Conservation (phyloP, 2,113 vertebrate genomes). For the Empidonax traillii region DNA sequence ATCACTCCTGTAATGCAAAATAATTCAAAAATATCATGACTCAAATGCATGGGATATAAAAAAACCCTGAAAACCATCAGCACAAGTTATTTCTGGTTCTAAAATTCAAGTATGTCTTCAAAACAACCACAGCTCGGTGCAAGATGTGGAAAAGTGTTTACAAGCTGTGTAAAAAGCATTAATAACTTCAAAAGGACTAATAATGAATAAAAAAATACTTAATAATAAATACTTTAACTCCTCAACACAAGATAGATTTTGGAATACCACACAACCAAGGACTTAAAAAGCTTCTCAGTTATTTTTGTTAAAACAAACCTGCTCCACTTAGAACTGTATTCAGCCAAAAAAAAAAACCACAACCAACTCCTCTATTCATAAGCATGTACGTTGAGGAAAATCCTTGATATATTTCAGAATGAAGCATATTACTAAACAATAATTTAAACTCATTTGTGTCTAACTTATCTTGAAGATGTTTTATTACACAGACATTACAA, state of each 20-base stretch:
- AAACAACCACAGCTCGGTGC: neutral
- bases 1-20: neutral
- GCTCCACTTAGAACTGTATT: neutral
- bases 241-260: neutral
- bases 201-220: neutral
- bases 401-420: neutral
- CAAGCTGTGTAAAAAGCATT: neutral
- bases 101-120: neutral
- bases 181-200: neutral
- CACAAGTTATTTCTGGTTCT: neutral
- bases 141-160: neutral
- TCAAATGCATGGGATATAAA: neutral
- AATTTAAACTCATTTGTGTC: neutral
- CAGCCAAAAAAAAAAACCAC: neutral
- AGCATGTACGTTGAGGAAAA: neutral
- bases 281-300: neutral
- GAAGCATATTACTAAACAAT: neutral
- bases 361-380: neutral
- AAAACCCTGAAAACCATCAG: rapidly evolving
- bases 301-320: neutral
- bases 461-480: neutral
- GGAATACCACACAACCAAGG: neutral
- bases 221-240: neutral
- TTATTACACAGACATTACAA: neutral
- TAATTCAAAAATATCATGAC: neutral